A percentile compares a stretch with the other conserved stretches of the same genome.
Conservation (phyloP, 2,797 vertebrate genomes). For the Tauraco hartlaubi region DNA sequence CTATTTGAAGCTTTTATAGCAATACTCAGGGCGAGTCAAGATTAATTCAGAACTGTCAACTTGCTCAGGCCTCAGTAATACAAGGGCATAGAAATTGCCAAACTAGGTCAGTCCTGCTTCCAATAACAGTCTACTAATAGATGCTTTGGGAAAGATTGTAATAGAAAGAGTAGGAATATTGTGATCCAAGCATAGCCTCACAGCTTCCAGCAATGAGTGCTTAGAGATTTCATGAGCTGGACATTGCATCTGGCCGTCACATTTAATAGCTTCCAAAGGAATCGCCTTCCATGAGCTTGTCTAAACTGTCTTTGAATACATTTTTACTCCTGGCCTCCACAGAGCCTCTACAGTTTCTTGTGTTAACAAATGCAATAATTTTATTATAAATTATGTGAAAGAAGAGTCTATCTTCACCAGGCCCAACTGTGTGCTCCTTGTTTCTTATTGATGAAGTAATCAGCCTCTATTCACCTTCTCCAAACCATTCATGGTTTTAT, state of each 20-base stretch:
- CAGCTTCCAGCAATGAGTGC: neutral
- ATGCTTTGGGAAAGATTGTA: neutral
- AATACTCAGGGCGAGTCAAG: neutral
- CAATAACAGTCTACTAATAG: neutral
- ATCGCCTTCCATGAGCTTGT: neutral
- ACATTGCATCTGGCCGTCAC: neutral
- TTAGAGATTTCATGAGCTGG: constrained; percentile 1
- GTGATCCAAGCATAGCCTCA: neutral
- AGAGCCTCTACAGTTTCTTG: neutral
- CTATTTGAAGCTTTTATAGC: neutral
- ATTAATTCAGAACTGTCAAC: neutral
- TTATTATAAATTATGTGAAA: neutral
- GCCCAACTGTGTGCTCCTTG: neutral
- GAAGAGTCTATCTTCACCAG: neutral
- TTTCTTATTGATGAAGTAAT: neutral
- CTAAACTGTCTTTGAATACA: neutral
- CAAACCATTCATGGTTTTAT: neutral
- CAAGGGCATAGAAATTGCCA: neutral
- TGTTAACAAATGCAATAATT: neutral
- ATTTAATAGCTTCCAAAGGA: neutral
- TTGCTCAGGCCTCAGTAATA: neutral
- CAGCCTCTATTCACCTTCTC: neutral
- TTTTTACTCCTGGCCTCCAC: neutral
- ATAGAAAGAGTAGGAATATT: neutral
- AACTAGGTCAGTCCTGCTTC: neutral